Percentiles rank a stretch among this genome's conserved stretches.
Evolutionary conservation across 1,140 invertebrate species (phyloP).

Genomic region (Helicoverpa zea): DNA sequence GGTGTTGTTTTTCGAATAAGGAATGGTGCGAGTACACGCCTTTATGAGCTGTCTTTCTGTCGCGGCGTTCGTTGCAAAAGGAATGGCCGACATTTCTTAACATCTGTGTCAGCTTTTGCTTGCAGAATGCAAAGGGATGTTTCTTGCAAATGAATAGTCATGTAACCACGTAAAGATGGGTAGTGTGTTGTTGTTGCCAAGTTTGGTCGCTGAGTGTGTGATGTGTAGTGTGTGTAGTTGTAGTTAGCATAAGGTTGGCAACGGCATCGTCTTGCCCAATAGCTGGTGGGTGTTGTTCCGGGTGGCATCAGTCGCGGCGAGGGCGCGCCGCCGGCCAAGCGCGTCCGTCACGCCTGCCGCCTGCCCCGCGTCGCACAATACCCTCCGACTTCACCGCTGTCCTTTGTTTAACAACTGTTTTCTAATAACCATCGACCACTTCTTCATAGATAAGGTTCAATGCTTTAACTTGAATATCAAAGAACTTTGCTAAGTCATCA

Average conservation of each 20-base stretch:
- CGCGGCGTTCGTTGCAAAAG: conserved; percentile 44
- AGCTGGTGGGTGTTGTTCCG: conserved; percentile 54
- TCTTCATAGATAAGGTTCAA: conserved; percentile 16
- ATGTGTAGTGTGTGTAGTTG: background rate
- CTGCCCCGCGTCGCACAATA: conserved; percentile 52
- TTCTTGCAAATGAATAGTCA: background rate
- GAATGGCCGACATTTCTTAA: conserved; percentile 54
- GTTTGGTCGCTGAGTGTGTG: background rate
- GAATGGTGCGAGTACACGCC: conserved; percentile 47
- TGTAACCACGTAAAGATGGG: conserved; percentile 1
- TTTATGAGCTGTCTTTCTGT: conserved; percentile 50
- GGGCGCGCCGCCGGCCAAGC: conserved; percentile 70
- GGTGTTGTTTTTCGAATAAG: conserved; percentile 58
- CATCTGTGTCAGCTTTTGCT: conserved; percentile 39
- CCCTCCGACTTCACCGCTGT: conserved; percentile 60
- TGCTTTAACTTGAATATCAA: conserved; percentile 1
- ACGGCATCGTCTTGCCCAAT: conserved; percentile 53
- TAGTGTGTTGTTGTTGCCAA: conserved; percentile 11
- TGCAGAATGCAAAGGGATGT: conserved; percentile 32
- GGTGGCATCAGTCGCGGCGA: conserved; percentile 55
- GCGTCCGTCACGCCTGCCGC: conserved; percentile 71
- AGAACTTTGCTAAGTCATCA: background rate
- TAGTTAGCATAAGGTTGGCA: conserved; percentile 20
- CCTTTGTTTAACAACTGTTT: conserved; percentile 52
- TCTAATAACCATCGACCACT: conserved; percentile 42